Evolutionary conservation across 2,113 vertebrate genomes (phyloP).

Genomic region (Melozone crissalis): DNA sequence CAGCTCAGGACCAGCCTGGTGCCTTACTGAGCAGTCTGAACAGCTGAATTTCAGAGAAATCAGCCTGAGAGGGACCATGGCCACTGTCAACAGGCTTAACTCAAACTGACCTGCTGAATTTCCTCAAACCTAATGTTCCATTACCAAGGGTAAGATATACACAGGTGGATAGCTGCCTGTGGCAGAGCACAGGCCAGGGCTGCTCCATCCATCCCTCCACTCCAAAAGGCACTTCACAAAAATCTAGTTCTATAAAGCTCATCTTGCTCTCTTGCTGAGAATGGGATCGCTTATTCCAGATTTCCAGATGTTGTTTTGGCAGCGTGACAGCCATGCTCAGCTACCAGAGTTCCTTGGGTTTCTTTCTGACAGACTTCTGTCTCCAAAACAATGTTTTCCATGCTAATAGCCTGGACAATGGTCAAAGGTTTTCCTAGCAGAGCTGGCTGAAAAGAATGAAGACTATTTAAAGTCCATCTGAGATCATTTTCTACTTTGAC

Average conservation of each 20-base stretch:
- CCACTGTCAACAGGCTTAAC: background rate
- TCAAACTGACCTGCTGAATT: background rate
- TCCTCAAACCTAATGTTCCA: background rate
- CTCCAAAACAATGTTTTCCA: constrained; percentile 43
- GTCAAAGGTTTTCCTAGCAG: constrained; percentile 41
- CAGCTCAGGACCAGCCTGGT: background rate
- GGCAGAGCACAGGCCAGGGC: background rate
- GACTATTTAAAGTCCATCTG: constrained; percentile 26
- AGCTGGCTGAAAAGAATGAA: constrained; percentile 36
- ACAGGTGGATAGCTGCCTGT: background rate
- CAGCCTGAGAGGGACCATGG: background rate
- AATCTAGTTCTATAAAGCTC: background rate
- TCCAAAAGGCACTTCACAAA: background rate
- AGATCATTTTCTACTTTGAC: background rate
- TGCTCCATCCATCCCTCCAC: background rate
- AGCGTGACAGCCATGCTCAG: background rate
- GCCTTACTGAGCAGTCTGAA: background rate
- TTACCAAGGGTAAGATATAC: background rate
- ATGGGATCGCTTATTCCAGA: background rate
- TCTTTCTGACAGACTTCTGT: constrained; percentile 31
- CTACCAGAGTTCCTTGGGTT: constrained; percentile 41
- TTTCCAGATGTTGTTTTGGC: constrained; percentile 44
- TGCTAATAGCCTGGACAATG: constrained; percentile 30
- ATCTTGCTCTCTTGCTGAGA: background rate
- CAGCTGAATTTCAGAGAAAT: background rate